Evolutionary conservation across 2,797 vertebrate species (phyloP).

Genomic region (Limosa lapponica): DNA sequence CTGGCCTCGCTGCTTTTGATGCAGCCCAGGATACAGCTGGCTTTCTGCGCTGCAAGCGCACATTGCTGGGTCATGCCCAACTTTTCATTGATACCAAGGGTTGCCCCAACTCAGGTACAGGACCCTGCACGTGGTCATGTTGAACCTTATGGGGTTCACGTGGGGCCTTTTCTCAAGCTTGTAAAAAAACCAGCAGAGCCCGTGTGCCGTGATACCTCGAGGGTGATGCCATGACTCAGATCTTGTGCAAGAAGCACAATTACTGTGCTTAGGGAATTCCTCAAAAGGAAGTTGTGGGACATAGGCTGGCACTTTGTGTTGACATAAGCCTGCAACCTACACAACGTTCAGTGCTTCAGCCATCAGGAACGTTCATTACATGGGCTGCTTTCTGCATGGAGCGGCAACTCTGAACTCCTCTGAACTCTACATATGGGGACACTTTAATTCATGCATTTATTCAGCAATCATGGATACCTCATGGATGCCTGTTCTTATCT

Average conservation of each 20-base stretch:
- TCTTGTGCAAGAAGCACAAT: background rate
- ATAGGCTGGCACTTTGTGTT: background rate
- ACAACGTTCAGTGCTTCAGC: background rate
- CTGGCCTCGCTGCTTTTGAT: too few relatives aligned
- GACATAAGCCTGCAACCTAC: background rate
- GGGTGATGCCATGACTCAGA: background rate
- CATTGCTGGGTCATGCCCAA: too few relatives aligned
- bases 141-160: too few relatives aligned
- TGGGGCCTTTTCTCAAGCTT: background rate
- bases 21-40: too few relatives aligned
- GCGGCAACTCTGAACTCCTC: background rate
- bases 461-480: background rate
- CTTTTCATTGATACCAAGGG: too few relatives aligned
- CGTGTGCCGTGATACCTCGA: accelerated
- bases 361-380: background rate
- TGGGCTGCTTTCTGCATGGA: background rate
- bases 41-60: too few relatives aligned
- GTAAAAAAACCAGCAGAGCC: background rate
- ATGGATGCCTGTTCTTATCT: background rate
- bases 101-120: too few relatives aligned
- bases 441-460: background rate
- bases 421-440: background rate
- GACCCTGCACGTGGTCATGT: too few relatives aligned
- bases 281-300: background rate
- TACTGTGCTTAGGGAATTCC: background rate